Base-by-base conservation (phyloP, 2,888 invertebrate species). In the Trichogramma evanescens region DNA sequence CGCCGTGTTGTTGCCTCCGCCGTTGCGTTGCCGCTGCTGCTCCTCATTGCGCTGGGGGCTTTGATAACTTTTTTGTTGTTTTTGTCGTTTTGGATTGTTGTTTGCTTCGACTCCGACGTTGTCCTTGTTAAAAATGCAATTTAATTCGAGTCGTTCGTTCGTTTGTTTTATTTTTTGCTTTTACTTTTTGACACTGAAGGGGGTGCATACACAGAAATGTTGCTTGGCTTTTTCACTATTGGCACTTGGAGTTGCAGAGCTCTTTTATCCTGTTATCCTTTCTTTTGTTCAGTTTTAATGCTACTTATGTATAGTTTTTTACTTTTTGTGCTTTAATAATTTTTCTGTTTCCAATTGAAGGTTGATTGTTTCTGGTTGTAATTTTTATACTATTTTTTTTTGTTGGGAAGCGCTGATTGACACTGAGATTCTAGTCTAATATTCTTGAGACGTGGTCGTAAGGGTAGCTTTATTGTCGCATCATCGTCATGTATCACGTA, bases 391-490 rank as follows among this genome's bases (percentile, higher is more conserved):
- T 43, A 39, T 58, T 57, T 66, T 66, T 57, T 66, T 62, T 67
- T 66, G 63, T 67, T 65, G 70, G 73, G 76, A 77, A 77, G 77
- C 76, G 76, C 77, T 73, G 70, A 67, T 71, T 69, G 66, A 66
- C 62, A 67, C 68, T 69, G 68, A 70, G 69, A 67, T 63, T 69
- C 69, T 67, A 66, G n/a, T 9, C 38, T 66, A 68, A 69, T 66
- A 69, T 71, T 68, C 71, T 72, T 70, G 69, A 71, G 67, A 73
- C 70, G 68, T 67, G 66, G 71, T 68, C 70, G 70, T 55, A 46
- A 69, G 69, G 69, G 68, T 70, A 69, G 70, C 70, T 72, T 77
- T 77, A 76, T 77, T 78, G 76, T 78, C 77, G 77, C 76, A 76
- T 77, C 75, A 72, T 76, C 71, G 70, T 68, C 69, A 67, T 69